These are phyloP conservation scores for Microplitis demolitor DNA, from an alignment of 1,140 invertebrate genomes.

Conservation along the genomic window DNA sequence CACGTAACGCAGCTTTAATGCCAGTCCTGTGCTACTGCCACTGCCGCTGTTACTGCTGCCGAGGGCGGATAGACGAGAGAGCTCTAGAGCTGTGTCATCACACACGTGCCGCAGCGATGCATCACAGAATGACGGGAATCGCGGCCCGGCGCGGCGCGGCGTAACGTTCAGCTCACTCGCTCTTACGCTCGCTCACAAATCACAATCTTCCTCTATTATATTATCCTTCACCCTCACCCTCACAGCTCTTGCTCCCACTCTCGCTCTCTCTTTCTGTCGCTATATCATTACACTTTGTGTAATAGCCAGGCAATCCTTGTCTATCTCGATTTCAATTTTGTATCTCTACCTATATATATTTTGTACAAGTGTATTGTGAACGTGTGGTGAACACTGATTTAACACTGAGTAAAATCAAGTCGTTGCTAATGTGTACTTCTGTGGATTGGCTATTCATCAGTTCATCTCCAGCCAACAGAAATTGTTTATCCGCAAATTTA, in stretches of 20 bases:
- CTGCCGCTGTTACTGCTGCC: no score
- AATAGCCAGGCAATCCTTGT: not conserved
- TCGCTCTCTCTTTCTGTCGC: slow-evolving; percentile 19
- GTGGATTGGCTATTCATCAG: slow-evolving; percentile 9
- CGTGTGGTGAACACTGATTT: not conserved
- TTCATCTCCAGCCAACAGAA: not conserved
- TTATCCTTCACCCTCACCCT: slow-evolving; percentile 29
- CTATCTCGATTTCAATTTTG: slow-evolving; percentile 23
- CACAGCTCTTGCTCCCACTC: slow-evolving; percentile 20
- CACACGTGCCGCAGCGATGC: slow-evolving; percentile 51
- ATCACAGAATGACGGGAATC: slow-evolving; percentile 50
- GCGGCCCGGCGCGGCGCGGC: slow-evolving; percentile 39
- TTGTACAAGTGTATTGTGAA: no score
- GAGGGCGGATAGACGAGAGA: slow-evolving; percentile 29
- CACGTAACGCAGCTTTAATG: slow-evolving; percentile 25
- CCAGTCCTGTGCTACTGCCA: slow-evolving; percentile 21
- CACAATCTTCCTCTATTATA: slow-evolving; percentile 36
- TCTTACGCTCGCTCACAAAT: slow-evolving; percentile 44
- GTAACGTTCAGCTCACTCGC: slow-evolving; percentile 22
- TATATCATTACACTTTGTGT: not conserved
- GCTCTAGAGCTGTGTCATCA: slow-evolving; percentile 45
- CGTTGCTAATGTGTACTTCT: slow-evolving; percentile 19
- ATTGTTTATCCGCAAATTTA: no score
- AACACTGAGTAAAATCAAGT: slow-evolving; percentile 15
- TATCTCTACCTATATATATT: not conserved